Evolutionary conservation across 2,113 vertebrate species (phyloP), one percentile per base, ranked within the genome.

Genomic region (Acanthisitta chloris): DNA sequence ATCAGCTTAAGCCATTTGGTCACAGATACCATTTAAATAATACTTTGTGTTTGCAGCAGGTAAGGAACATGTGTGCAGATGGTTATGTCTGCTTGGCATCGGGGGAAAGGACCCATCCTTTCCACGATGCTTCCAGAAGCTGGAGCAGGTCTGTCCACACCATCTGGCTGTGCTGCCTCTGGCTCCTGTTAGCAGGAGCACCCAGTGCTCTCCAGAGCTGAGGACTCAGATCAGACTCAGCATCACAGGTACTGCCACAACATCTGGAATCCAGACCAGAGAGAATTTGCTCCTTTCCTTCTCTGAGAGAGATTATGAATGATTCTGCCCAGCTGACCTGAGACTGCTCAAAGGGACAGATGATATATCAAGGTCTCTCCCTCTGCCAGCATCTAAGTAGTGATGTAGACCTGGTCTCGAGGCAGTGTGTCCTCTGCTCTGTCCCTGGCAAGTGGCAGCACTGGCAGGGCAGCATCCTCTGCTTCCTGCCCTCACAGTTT

Each of bases 191-290:
- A 2, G 7, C 51, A 19, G 51, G 21, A 52, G 81, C 3, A 0
- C 52, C 33, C 14, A 2, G 19, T 2, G 29, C 34, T 58, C 65
- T 64, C 43, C 43, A 9, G 36, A 15, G 3, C 33, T 0, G 0
- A 19, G 70, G 33, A 12, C 49, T 57, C 21, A 15, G 74, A 33
- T 18, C 4, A 43, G 36, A 14, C 57, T n/a, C 65, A 23, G 52
- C 61, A n/a, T 5, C 74, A 23, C 62, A 46, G 57, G 48, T 29
- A 9, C 45, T 34, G 62, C 54, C 80, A 26, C 3, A 0, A 71
- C 95, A 96, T 96, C 95, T 97, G 96, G 92, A 88, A 77, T 82
- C 88, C 94, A 95, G 94, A 88, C 45, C n/a, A 8, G 52, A 65
- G 66, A 25, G 70, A 40, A 57, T 79, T 28, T 29, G 28, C 66